Percentiles rank a stretch among this genome's conserved stretches.
Conservation (phyloP, 2,888 invertebrate genomes). For the Drepanosiphum platanoidis region DNA sequence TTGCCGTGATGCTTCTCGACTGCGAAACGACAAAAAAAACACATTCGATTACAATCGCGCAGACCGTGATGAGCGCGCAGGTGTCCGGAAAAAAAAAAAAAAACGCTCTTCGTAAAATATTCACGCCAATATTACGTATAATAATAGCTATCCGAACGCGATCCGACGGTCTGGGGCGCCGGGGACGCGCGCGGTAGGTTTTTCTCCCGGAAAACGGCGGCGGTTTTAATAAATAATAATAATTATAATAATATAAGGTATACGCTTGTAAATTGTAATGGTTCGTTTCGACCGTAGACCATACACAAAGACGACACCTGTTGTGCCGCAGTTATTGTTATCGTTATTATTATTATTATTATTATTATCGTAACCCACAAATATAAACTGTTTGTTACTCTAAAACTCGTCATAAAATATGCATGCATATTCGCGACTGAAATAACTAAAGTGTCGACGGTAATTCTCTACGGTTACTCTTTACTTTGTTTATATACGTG, state of each 20-base stretch:
- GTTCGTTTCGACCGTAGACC: no score
- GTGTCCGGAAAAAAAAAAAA: no score
- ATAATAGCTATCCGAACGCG: no score
- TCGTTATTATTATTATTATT: not conserved
- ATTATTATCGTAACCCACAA: not conserved
- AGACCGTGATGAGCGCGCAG: no score
- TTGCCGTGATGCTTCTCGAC: constrained; percentile 87
- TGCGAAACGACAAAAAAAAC: constrained; percentile 73
- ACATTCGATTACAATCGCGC: no score
- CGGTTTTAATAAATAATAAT: constrained; percentile 32
- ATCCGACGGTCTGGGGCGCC: no score
- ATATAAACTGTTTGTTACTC: not conserved
- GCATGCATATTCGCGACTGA: not conserved
- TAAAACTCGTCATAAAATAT: not conserved
- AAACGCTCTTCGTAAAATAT: no score
- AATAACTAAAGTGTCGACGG: not conserved
- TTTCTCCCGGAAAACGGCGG: not conserved
- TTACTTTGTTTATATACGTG: not conserved
- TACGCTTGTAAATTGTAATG: no score
- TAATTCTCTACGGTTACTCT: not conserved
- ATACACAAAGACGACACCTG: no score
- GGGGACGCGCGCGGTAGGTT: no score
- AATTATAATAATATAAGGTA: no score
- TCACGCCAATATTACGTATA: no score
- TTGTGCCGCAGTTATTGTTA: not conserved